Conservation (phyloP, 2,797 vertebrate species). For the Sciurus carolinensis region DNA sequence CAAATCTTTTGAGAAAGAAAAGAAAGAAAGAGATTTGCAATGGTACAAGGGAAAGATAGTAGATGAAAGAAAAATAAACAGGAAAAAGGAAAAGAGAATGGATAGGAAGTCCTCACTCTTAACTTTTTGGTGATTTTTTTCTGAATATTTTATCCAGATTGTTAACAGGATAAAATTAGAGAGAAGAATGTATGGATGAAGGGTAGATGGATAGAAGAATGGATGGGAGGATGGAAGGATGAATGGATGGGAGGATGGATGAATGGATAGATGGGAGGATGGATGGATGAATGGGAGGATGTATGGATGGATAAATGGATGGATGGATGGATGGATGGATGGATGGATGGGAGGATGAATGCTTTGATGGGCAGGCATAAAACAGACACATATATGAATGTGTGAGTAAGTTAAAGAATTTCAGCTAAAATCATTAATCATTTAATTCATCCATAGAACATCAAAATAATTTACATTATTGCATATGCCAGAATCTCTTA, state of each 20-base stretch:
- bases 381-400: background rate
- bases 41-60: background rate
- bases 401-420: background rate
- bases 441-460: background rate
- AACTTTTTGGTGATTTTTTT: background rate
- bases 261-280: no score
- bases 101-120: background rate
- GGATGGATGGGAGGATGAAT: background rate
- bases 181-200: background rate
- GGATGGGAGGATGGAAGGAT: background rate
- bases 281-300: no score
- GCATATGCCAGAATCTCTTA: background rate
- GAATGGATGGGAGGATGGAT: no score
- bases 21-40: background rate
- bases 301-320: background rate
- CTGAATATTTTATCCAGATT: conserved; percentile 31
- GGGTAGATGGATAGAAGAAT: background rate
- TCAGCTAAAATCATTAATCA: background rate
- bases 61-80: background rate
- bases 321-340: no score
- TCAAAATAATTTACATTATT: background rate
- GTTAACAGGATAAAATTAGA: background rate
- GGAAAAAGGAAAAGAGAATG: no score
- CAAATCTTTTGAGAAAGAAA: conserved; percentile 45
- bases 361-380: background rate